Evolutionary conservation across 30 jellyfish, hydroid and myxozoan genomes (phyloP), one percentile per base, ranked within the genome.

Genomic region (Turritopsis dohrnii): DNA sequence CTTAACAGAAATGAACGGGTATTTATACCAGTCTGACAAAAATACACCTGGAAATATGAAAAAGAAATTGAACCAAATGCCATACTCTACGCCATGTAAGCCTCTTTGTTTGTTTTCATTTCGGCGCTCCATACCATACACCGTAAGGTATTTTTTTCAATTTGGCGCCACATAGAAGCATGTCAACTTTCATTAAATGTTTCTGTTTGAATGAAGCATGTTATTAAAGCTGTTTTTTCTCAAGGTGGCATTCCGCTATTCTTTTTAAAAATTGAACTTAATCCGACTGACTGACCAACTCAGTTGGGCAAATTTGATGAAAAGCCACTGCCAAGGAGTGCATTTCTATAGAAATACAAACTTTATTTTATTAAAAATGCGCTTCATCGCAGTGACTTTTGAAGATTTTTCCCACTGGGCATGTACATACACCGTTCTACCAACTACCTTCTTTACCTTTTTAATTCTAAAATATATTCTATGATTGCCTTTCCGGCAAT

Each of bases 21-120:
- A 69, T 69, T n/a, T 69, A 17, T n/a, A n/a, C 19, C 77, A 69
- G 22, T 27, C 77, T 0, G 19, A 69, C 77, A 69, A 7, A 7
- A 27, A 23, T 7, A 23, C 30, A 1, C 77, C 77, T 69, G 77
- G 77, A 0, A 27, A 69, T 1, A 23, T 69, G 4, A 23, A 27
- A n/a, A 69, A 7, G 77, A 69, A 69, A 19, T 19, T n/a, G 28
- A 21, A 69, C 19, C 22, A 69, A 69, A 69, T 69, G 77, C 77
- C 77, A 69, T 69, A 69, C 19, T 23, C 77, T 1, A 69, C 28
- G 31, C 77, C 77, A n/a, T 69, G 77, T 69, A 69, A 69, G 77
- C 19, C 30, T 23, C 73, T 18, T 60, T 60, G 0, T 0, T 69
- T 1, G 16, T 9, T 0, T 21, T 69, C 19, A 16, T 69, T 69